Evolutionary conservation across 1,140 invertebrate species (phyloP), one percentile per base, ranked within the genome.

Genomic region (Drosophila tristis): DNA sequence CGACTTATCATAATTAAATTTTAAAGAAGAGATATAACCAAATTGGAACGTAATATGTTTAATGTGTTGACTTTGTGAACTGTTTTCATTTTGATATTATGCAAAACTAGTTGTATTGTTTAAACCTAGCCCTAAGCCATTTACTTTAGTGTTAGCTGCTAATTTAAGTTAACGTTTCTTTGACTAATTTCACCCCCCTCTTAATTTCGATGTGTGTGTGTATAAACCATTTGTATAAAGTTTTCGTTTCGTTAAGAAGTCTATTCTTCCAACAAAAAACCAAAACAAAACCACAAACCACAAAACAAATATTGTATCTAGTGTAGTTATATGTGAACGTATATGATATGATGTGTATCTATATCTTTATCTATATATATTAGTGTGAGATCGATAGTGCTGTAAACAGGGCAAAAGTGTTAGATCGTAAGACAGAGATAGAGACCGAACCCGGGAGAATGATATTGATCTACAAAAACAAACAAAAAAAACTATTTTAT

Each of bases 181-280:
- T 16, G 25, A 53, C 62, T 56, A 53, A 53, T 56, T 74, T 35
- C 26, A 4, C 1, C 11, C 2, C 31, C 35, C 11, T 13, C 11
- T 13, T 39, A 4, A 39, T 39, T 39, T 39, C 4, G 35, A 39
- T 13, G 9, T 39, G 50, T 71, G 60, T 57, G 65, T 85, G 80
- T 84, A 72, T 48, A 80, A 80, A 76, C 25, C 51, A 50, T 58
- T 45, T 85, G 80, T 85, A 85, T 80, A 85, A 85, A 85, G 77
- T 77, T 77, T 86, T 79, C 84, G 63, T 86, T 85, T 49, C 29
- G 63, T 73, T 49, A 67, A 60, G 25, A 44, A 68, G 56, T 74
- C 64, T 51, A 50, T 74, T 73, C 77, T 80, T 84, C 80, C 76
- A 66, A 20, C 20, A 20, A 20, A 20, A 55, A 73, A 66, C 25